Percentiles rank a stretch among this genome's conserved stretches.
Conservation (phyloP, 1,140 invertebrate species). For the Stegodyphus dumicola region DNA sequence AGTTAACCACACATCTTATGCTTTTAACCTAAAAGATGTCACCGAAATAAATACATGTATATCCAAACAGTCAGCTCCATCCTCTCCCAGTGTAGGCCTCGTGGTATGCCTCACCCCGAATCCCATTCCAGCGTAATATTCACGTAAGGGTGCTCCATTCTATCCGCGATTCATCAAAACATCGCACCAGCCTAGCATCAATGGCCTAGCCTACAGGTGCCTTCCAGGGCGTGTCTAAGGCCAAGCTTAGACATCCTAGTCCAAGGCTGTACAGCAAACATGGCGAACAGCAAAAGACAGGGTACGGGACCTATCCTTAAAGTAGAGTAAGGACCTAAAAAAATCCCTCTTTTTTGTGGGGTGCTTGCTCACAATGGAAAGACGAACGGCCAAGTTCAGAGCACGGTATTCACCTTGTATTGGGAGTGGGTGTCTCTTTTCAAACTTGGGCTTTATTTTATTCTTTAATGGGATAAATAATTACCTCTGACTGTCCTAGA, state of each 20-base stretch:
- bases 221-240: constrained; percentile 26
- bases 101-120: not conserved
- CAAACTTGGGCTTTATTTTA: constrained; percentile 39
- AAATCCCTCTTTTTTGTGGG: not conserved
- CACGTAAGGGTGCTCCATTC: constrained; percentile 4
- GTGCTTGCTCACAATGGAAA: constrained; percentile 23
- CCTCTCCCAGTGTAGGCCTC: not conserved
- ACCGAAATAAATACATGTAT: too few relatives aligned
- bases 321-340: not conserved
- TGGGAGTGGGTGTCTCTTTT: constrained; percentile 45
- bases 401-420: constrained; percentile 1
- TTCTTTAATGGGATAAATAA: constrained; percentile 53
- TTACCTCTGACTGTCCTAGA: constrained; percentile 43
- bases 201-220: constrained; percentile 50
- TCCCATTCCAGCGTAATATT: not conserved
- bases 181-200: not conserved
- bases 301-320: not conserved
- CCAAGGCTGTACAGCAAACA: constrained; percentile 45
- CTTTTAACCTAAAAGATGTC: too few relatives aligned
- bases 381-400: constrained; percentile 42
- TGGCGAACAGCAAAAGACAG: constrained; percentile 6
- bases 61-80: too few relatives aligned
- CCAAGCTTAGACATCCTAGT: constrained; percentile 1
- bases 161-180: constrained; percentile 38
- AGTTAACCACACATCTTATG: too few relatives aligned